A percentile compares a stretch with the other conserved stretches of the same genome.
phyloP scores from a whole-genome alignment of 1,140 invertebrate species.

The Caenorhabditis tropicalis region DNA sequence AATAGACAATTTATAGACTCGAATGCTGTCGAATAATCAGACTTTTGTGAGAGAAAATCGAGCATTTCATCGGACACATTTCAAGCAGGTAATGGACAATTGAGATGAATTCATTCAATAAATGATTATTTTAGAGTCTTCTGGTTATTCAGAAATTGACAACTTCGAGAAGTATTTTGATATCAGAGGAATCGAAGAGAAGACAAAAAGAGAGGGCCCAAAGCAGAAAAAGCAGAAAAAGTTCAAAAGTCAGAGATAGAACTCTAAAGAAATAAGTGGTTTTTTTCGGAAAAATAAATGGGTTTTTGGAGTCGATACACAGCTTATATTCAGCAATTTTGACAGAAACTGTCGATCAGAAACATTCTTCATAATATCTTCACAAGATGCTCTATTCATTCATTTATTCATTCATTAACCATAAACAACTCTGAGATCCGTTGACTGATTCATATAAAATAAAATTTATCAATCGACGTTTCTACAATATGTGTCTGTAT shows the following conservation, averaged over 20 bases:
- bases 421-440: too few species aligned
- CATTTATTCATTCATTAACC: too few species aligned
- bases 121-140: too few species aligned
- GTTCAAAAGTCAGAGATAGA: background rate
- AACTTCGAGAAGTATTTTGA: background rate
- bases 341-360: too few species aligned
- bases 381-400: too few species aligned
- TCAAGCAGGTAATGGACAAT: background rate
- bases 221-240: background rate
- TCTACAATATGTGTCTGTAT: background rate
- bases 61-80: background rate
- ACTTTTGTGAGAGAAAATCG: background rate
- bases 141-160: background rate
- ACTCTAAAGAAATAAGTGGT: background rate
- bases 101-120: too few species aligned
- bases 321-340: too few species aligned
- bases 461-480: background rate
- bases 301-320: too few species aligned
- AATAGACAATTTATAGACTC: background rate
- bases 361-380: too few species aligned
- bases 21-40: background rate
- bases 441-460: background rate
- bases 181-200: background rate
- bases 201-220: background rate
- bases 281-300: background rate